phyloP scores from a whole-genome alignment of 2,888 invertebrate species.

The Tillus elongatus region DNA sequence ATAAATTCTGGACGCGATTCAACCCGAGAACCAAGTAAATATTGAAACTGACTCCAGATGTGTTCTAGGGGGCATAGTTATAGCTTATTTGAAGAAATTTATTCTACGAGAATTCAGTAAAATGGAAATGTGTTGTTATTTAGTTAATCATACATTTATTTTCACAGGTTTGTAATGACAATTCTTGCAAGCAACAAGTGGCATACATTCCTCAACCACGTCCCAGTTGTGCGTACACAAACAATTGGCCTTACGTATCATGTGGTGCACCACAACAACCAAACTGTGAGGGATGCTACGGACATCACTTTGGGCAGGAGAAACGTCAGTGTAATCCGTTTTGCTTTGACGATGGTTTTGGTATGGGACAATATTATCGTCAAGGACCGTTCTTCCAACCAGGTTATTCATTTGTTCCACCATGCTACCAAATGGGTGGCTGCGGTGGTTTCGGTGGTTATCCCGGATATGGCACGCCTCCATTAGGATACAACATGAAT shows the following conservation, averaged over 20 bases:
- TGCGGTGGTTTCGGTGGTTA: too few species aligned
- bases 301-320: constrained; percentile 13
- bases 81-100: too few species aligned
- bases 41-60: too few species aligned
- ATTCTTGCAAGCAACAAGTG: not conserved
- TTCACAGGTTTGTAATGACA: too few species aligned
- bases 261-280: constrained; percentile 14
- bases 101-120: too few species aligned
- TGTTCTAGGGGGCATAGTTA: too few species aligned
- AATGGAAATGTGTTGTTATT: too few species aligned
- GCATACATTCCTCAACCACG: constrained; percentile 19
- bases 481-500: too few species aligned
- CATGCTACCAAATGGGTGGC: constrained; percentile 22
- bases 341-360: constrained; percentile 36
- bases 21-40: too few species aligned
- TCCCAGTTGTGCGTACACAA: constrained; percentile 14
- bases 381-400: constrained; percentile 34
- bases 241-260: constrained; percentile 18
- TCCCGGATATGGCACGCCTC: too few species aligned
- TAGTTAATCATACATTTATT: too few species aligned
- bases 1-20: too few species aligned
- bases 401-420: constrained; percentile 26
- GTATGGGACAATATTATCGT: constrained; percentile 29
- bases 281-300: constrained; percentile 20
- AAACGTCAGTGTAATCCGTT: constrained; percentile 23